phyloP scores from a whole-genome alignment of 1,140 invertebrate genomes.

The Ceratina calcarata region DNA sequence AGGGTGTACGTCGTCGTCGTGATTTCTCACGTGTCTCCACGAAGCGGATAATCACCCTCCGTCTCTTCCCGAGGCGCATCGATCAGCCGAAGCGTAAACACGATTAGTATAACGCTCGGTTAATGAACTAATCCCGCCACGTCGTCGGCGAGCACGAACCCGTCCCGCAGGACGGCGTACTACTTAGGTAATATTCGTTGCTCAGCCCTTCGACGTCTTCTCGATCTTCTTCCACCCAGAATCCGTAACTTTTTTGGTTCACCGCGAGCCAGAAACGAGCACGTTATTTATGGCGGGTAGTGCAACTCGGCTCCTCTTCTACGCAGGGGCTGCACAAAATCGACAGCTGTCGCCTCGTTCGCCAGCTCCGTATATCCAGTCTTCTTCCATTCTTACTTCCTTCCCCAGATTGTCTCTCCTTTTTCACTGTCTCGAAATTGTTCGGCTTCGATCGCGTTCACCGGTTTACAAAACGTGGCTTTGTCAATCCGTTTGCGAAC shows the following conservation, averaged over 20 bases:
- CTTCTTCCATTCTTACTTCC: constrained; percentile 47
- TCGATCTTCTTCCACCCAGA: constrained; percentile 12
- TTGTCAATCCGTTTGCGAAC: no score
- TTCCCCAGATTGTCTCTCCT: background rate
- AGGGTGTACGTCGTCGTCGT: constrained; percentile 17
- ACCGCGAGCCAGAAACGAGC: constrained; percentile 65
- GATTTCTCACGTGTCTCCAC: constrained; percentile 58
- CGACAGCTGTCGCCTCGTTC: constrained; percentile 66
- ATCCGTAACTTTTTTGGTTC: constrained; percentile 24
- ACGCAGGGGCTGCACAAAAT: constrained; percentile 65
- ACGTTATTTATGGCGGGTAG: constrained; percentile 66
- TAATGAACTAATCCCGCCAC: constrained; percentile 72
- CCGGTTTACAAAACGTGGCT: no score
- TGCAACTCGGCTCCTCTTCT: constrained; percentile 63
- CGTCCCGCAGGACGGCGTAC: constrained; percentile 9
- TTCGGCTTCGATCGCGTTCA: constrained; percentile 30
- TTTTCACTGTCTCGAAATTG: constrained; percentile 33
- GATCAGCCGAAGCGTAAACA: constrained; percentile 69
- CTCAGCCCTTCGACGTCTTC: background rate
- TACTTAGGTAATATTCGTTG: constrained; percentile 23
- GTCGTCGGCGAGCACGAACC: constrained; percentile 65
- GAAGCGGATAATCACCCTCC: constrained; percentile 59
- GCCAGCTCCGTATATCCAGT: constrained; percentile 63
- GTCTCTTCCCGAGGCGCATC: constrained; percentile 58
- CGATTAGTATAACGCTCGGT: constrained; percentile 70